Conservation (phyloP, 2,797 vertebrate genomes). For the Enoplosus armatus region DNA sequence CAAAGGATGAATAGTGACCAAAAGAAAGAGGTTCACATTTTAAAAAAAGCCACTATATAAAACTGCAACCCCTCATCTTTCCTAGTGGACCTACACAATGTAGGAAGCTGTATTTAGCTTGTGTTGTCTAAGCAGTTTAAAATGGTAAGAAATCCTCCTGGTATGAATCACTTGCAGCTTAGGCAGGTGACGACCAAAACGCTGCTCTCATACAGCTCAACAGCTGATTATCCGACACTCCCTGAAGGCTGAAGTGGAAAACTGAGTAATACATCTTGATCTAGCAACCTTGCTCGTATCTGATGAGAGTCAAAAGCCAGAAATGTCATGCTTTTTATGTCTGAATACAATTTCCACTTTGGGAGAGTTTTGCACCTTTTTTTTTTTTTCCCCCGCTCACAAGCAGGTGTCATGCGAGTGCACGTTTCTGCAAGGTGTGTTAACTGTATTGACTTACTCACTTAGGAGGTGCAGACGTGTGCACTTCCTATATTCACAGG, state of each 20-base stretch:
- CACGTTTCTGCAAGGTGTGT: conserved; percentile 18
- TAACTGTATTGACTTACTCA: conserved; percentile 39
- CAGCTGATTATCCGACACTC: conserved; percentile 13
- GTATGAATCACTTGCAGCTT: conserved; percentile 24
- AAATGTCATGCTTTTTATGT: conserved; percentile 25
- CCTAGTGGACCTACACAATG: too few species aligned
- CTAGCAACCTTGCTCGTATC: neutral
- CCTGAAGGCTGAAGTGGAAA: neutral
- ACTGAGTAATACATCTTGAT: conserved; percentile 1
- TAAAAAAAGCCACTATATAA: too few species aligned
- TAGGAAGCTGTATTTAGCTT: too few species aligned
- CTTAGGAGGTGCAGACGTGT: conserved; percentile 48
- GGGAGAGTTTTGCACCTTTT: conserved; percentile 37
- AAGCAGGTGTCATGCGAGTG: conserved; percentile 23
- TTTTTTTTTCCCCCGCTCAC: neutral
- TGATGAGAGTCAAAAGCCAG: neutral
- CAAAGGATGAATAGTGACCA: too few species aligned
- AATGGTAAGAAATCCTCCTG: neutral
- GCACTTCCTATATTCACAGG: conserved; percentile 66
- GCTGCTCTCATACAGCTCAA: neutral
- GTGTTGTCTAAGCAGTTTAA: neutral
- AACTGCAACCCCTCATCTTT: too few species aligned
- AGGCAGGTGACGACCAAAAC: conserved; percentile 2
- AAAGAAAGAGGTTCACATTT: too few species aligned
- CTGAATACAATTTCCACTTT: conserved; percentile 19